Evolutionary conservation across 2,113 vertebrate genomes (phyloP).

Genomic region (Gavialis gangeticus): DNA sequence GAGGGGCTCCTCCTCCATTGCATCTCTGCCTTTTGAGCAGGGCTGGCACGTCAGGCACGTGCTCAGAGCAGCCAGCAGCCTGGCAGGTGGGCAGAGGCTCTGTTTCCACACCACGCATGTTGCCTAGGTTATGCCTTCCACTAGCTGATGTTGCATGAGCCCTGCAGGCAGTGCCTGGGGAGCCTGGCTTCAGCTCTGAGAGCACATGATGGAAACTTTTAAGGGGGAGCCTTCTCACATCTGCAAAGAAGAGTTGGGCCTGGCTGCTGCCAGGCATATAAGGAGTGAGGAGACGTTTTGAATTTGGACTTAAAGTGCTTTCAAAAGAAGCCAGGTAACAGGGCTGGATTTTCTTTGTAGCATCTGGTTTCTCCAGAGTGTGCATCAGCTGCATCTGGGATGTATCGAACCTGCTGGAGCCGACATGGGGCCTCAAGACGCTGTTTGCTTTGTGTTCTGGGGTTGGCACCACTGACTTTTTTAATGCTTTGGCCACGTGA

Average conservation of each 20-base stretch:
- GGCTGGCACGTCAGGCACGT: fast-evolving
- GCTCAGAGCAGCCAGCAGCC: not conserved
- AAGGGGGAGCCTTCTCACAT: too few relatives aligned
- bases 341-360: not conserved
- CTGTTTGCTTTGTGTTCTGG: not conserved
- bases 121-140: fast-evolving
- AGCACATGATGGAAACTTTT: too few relatives aligned
- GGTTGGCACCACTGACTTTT: not conserved
- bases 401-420: too few relatives aligned
- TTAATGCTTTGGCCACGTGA: not conserved
- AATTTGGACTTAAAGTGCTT: not conserved
- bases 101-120: fast-evolving
- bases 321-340: fast-evolving
- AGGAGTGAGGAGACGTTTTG: not conserved
- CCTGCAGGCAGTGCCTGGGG: fast-evolving
- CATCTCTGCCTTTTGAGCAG: fast-evolving
- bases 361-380: fast-evolving
- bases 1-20: too few relatives aligned
- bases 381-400: not conserved
- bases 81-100: not conserved
- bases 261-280: not conserved
- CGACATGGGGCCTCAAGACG: not conserved
- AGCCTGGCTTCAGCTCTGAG: fast-evolving
- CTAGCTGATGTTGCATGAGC: fast-evolving
- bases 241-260: not conserved